These are phyloP conservation scores for Boloria euphrosyne DNA, from an alignment of 2,888 invertebrate species.

Conservation along the genomic window DNA sequence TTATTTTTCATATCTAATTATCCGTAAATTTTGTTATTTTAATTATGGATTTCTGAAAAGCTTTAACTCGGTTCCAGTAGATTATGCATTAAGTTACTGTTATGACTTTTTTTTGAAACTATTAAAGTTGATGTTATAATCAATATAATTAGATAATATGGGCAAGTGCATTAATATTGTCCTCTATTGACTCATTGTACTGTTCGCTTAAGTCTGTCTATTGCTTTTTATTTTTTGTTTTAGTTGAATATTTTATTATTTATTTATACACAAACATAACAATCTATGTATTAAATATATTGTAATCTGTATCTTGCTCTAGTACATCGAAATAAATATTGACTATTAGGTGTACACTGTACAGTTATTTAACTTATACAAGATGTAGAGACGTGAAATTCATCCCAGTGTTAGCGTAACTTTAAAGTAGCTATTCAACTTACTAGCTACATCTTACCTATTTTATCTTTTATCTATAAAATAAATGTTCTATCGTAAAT, in stretches of 20 bases:
- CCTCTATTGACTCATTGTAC: slow-evolving; percentile 76
- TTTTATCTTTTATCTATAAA: slow-evolving; percentile 73
- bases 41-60: slow-evolving; percentile 81
- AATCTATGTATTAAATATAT: slow-evolving; percentile 60
- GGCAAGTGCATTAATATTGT: slow-evolving; percentile 82
- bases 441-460: slow-evolving; percentile 68
- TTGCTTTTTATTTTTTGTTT: slow-evolving; percentile 75
- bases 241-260: slow-evolving; percentile 82
- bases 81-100: slow-evolving; percentile 82
- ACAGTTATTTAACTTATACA: slow-evolving; percentile 45
- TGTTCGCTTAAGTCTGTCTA: slow-evolving; percentile 78
- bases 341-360: slow-evolving; percentile 58
- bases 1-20: slow-evolving; percentile 77
- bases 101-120: slow-evolving; percentile 75
- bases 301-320: slow-evolving; percentile 56
- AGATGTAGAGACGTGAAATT: slow-evolving; percentile 52
- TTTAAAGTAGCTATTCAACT: slow-evolving; percentile 66
- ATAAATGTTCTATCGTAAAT: slow-evolving; percentile 79
- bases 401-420: slow-evolving; percentile 70
- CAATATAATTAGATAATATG: slow-evolving; percentile 80
- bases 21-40: slow-evolving; percentile 80
- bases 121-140: slow-evolving; percentile 82
- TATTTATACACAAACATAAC: slow-evolving; percentile 73
- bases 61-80: slow-evolving; percentile 83
- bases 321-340: slow-evolving; percentile 61